Evolutionary conservation across 2,888 invertebrate genomes (phyloP), one percentile per base, ranked within the genome.

Genomic region (Alloplasta piceator): DNA sequence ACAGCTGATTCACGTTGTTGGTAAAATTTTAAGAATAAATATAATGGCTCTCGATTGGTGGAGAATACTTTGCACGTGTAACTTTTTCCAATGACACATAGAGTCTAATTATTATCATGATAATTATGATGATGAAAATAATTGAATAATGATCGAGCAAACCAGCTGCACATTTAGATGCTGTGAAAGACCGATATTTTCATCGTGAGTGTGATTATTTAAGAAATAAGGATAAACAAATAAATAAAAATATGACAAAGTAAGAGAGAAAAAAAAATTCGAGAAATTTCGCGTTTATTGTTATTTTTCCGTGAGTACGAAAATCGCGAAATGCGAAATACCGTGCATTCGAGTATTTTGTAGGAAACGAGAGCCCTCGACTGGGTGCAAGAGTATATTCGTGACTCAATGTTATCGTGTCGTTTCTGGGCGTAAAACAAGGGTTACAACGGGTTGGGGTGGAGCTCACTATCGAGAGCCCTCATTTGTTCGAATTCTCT

Each of bases 391-490:
- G 83, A 83, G 68, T 88, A 26, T 26, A 87, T 87, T 84, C 85
- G 77, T 84, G 71, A 72, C 86, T 84, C 88, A 88, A 87, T 85
- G 89, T 84, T 89, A 87, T 88, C 87, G 75, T 86, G 81, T 61
- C 58, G 73, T 84, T 84, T 86, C 85, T 85, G 83, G 58, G 82
- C 68, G 58, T 67, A 58, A 50, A 36, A 72, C 55, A 43, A 36
- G 26, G 16, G 36, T 14, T 12, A 36, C 10, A 12, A 12, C 26
- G 10, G n/a, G n/a, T 12, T 12, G 38, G 10, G 14, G 39, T 12
- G 52, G 12, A 16, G 7, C 39, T 39, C 48, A 64, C 72, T 78
- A 75, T 75, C 71, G 61, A 68, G 58, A 61, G 82, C 82, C 75
- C 38, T 78, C 74, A 78, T 78, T 82, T 74, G 67, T 77, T 60